Conservation (phyloP, 2,113 vertebrate genomes). For the Eptesicus fuscus region DNA sequence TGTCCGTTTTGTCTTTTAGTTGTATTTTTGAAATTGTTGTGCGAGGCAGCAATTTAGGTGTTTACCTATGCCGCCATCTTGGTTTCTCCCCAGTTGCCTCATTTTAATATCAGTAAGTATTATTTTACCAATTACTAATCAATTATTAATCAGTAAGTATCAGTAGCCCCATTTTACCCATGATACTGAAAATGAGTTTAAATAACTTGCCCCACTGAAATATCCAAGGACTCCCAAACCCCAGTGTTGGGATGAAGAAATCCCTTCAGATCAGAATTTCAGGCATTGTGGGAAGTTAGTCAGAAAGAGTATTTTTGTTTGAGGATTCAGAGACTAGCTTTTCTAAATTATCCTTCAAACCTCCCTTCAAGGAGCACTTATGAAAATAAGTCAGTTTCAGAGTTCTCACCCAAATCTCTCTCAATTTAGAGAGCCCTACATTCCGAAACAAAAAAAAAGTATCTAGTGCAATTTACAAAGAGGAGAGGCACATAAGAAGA, state of each 20-base stretch:
- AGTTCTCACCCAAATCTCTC: background rate
- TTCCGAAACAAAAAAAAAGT: background rate
- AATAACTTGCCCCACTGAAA: background rate
- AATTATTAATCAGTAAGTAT: background rate
- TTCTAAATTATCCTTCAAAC: slow-evolving; percentile 11
- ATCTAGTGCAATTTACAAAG: background rate
- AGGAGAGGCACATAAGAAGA: background rate
- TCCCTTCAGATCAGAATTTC: background rate
- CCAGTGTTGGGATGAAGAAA: background rate
- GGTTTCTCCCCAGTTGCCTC: background rate
- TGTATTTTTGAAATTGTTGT: too few species aligned
- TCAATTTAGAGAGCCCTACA: background rate
- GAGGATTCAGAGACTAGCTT: background rate
- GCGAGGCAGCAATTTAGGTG: too few species aligned
- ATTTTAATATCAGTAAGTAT: background rate
- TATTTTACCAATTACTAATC: background rate
- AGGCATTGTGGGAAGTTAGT: background rate
- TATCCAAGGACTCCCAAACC: background rate
- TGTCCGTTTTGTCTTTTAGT: too few species aligned
- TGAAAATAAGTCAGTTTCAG: slow-evolving; percentile 16
- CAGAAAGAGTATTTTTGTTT: slow-evolving; percentile 17
- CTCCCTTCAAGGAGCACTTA: background rate
- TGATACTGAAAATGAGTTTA: slow-evolving; percentile 51
- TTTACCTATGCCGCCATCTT: too few species aligned
- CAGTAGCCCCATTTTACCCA: slow-evolving; percentile 4